Conservation (phyloP, 2,797 vertebrate genomes). For the Syngnathus acus region DNA sequence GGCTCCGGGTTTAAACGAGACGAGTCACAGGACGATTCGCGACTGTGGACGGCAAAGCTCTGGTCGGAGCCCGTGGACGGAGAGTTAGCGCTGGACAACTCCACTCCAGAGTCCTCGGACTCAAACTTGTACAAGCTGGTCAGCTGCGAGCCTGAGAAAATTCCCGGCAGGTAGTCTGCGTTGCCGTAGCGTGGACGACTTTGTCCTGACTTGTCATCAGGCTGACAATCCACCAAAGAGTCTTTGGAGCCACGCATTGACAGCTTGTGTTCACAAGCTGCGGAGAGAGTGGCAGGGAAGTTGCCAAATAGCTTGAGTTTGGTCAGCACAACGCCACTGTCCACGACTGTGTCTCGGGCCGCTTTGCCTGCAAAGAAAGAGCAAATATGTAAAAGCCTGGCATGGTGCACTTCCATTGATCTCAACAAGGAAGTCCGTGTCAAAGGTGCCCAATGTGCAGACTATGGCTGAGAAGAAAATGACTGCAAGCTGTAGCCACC, state of each 20-base stretch:
- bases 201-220: conserved; percentile 18
- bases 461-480: conserved; percentile 26
- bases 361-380: conserved; percentile 67
- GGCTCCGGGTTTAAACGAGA: conserved; percentile 62
- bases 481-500: no score
- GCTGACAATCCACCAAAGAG: conserved; percentile 25
- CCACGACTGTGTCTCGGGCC: conserved; percentile 54
- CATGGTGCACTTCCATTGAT: no score
- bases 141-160: conserved; percentile 67
- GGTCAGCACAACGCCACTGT: conserved; percentile 78
- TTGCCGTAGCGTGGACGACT: conserved; percentile 22
- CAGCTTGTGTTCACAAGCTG: conserved; percentile 41
- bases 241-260: conserved; percentile 18
- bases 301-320: conserved; percentile 78
- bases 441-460: not conserved
- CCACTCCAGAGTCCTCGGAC: conserved; percentile 82
- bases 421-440: not conserved
- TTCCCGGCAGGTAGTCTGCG: conserved; percentile 51
- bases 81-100: conserved; percentile 79
- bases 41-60: conserved; percentile 81
- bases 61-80: conserved; percentile 78
- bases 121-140: conserved; percentile 78
- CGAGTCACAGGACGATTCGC: conserved; percentile 79
- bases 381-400: not conserved
- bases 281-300: conserved; percentile 49